Percentiles rank a stretch among this genome's conserved stretches.
Conservation (phyloP, 1,140 invertebrate genomes). For the Phthorimaea operculella region DNA sequence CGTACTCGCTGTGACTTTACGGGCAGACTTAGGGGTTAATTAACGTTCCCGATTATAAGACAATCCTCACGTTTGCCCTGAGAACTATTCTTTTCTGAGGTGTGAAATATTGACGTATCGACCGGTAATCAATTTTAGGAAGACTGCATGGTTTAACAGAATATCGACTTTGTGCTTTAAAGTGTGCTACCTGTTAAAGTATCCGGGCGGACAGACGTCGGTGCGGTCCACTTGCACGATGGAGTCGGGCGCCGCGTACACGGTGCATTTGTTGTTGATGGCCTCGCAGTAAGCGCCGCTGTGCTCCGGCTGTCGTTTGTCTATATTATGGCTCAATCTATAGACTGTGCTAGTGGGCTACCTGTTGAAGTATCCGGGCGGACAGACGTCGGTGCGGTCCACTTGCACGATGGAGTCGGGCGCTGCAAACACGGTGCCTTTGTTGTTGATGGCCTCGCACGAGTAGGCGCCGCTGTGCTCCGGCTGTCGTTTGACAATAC, state of each 20-base stretch:
- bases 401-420: constrained; percentile 93
- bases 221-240: constrained; percentile 82
- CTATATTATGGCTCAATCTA: too few relatives aligned
- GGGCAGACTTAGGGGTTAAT: too few relatives aligned
- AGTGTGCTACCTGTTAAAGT: constrained; percentile 77
- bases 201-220: constrained; percentile 77
- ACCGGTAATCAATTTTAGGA: too few relatives aligned
- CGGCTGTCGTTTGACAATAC: too few relatives aligned
- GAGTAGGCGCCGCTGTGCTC: constrained; percentile 95
- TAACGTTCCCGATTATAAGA: too few relatives aligned
- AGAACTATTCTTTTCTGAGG: too few relatives aligned
- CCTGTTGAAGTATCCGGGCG: constrained; percentile 84
- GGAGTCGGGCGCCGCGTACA: constrained; percentile 90
- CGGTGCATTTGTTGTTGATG: constrained; percentile 86
- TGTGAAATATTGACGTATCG: too few relatives aligned
- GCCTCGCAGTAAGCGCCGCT: constrained; percentile 98
- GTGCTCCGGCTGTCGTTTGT: constrained; percentile 75
- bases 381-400: constrained; percentile 73
- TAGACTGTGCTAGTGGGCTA: too few relatives aligned
- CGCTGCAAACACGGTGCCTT: constrained; percentile 85
- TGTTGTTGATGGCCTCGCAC: constrained; percentile 94
- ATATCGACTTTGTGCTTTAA: too few relatives aligned
- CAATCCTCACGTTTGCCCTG: too few relatives aligned
- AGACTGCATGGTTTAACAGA: too few relatives aligned
- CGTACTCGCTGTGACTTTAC: too few relatives aligned